A percentile compares a stretch with the other conserved stretches of the same genome.
Conservation (phyloP, 2,888 invertebrate genomes). For the Nymphalis urticae region DNA sequence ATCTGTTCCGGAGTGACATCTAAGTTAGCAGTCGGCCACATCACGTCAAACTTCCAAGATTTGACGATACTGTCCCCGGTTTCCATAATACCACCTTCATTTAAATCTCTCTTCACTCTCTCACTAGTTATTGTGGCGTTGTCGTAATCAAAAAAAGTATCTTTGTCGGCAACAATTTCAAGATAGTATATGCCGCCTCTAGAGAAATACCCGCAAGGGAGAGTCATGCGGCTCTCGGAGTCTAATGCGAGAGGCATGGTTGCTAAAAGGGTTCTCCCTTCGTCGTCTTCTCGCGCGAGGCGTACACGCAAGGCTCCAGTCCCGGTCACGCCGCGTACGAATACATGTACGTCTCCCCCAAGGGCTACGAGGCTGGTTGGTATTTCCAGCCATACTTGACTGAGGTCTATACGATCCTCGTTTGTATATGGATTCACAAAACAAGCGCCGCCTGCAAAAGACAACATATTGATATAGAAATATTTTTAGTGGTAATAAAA, state of each 20-base stretch:
- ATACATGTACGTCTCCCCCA: conserved; percentile 89
- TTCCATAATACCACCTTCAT: conserved; percentile 65
- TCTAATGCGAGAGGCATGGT: conserved; percentile 78
- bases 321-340: conserved; percentile 80
- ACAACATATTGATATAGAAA: neutral
- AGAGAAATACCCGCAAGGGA: conserved; percentile 88
- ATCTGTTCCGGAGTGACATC: conserved; percentile 88
- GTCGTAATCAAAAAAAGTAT: conserved; percentile 59
- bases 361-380: conserved; percentile 89
- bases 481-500: no score
- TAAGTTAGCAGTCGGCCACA: conserved; percentile 89
- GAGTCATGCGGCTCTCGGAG: conserved; percentile 74
- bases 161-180: conserved; percentile 66
- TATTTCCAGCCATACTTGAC: conserved; percentile 83
- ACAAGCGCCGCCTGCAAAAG: conserved; percentile 61
- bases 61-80: conserved; percentile 71
- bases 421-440: conserved; percentile 68
- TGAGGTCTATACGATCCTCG: conserved; percentile 65
- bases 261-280: conserved; percentile 64
- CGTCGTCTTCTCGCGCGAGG: conserved; percentile 77
- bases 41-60: conserved; percentile 86
- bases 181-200: conserved; percentile 84
- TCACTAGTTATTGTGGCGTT: conserved; percentile 36
- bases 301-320: conserved; percentile 63
- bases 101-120: conserved; percentile 56